phyloP scores from a whole-genome alignment of 1,140 invertebrate genomes.

The Trigoniulus corallinus region DNA sequence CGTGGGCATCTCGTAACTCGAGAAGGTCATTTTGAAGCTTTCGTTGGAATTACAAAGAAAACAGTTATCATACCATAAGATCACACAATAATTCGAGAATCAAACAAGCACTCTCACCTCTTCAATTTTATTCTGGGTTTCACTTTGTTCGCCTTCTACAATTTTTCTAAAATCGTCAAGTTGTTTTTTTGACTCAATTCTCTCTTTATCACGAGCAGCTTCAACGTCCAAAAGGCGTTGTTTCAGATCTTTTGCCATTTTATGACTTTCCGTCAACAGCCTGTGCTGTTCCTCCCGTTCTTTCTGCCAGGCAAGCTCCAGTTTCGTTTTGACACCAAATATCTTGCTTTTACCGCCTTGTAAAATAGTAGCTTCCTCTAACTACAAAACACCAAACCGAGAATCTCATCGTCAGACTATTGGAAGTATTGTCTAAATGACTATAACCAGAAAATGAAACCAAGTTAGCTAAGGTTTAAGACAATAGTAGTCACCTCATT shows the following conservation, averaged over 20 bases:
- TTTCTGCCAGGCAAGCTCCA: constrained; percentile 91
- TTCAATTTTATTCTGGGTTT: constrained; percentile 63
- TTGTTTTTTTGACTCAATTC: constrained; percentile 64
- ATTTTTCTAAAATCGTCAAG: constrained; percentile 65
- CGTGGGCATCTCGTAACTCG: constrained; percentile 74
- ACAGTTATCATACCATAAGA: not conserved
- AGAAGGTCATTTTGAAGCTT: constrained; percentile 72
- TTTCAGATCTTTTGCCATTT: constrained; percentile 63
- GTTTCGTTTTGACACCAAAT: constrained; percentile 63
- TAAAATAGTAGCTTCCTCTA: constrained; percentile 31
- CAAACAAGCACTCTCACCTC: constrained; percentile 27
- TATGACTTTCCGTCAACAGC: constrained; percentile 74
- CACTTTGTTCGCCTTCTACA: constrained; percentile 73
- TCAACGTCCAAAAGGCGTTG: constrained; percentile 42
- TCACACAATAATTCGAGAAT: not conserved
- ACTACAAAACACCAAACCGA: constrained; percentile 4
- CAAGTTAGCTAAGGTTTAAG: no score
- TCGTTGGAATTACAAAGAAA: not conserved
- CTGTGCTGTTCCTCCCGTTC: constrained; percentile 83
- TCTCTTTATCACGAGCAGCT: constrained; percentile 70
- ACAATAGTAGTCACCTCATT: constrained; percentile 50
- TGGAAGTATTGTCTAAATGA: not conserved
- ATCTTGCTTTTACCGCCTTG: constrained; percentile 48
- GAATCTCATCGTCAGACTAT: not conserved
- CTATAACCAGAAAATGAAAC: no score